Evolutionary conservation across 2,888 invertebrate genomes (phyloP).

Genomic region (Alentia gelatinosa): DNA sequence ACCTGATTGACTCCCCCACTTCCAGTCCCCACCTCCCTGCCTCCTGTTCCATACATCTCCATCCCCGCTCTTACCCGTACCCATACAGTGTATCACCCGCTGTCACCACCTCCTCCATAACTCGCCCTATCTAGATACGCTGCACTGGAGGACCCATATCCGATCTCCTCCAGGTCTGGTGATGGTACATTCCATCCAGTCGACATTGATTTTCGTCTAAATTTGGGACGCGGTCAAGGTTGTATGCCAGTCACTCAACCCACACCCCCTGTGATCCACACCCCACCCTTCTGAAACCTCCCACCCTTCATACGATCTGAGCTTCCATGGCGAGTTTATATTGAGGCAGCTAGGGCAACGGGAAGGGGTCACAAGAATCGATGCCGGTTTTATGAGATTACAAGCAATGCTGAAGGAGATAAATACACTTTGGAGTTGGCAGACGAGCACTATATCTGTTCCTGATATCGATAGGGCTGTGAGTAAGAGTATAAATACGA

Average conservation of each 20-base stretch:
- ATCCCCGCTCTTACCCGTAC: no score
- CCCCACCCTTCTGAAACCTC: no score
- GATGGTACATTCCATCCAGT: neutral
- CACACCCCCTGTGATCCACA: no score
- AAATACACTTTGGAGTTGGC: neutral
- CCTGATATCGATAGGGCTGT: neutral
- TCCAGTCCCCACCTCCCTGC: neutral
- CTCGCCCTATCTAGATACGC: no score
- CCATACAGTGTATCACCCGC: no score
- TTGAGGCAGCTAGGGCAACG: neutral
- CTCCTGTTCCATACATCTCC: no score
- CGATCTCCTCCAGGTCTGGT: neutral
- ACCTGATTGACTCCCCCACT: neutral
- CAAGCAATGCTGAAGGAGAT: neutral
- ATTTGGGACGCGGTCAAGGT: neutral
- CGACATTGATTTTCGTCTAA: neutral
- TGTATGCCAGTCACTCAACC: neutral
- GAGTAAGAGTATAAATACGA: neutral
- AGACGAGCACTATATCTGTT: neutral
- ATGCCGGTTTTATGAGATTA: neutral
- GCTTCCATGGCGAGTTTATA: no score
- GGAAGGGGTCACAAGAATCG: neutral
- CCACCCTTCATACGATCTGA: no score
- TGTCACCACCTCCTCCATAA: no score
- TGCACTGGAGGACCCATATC: no score